phyloP scores from a whole-genome alignment of 1,140 invertebrate genomes.

The Bursaphelenchus mucronatus region DNA sequence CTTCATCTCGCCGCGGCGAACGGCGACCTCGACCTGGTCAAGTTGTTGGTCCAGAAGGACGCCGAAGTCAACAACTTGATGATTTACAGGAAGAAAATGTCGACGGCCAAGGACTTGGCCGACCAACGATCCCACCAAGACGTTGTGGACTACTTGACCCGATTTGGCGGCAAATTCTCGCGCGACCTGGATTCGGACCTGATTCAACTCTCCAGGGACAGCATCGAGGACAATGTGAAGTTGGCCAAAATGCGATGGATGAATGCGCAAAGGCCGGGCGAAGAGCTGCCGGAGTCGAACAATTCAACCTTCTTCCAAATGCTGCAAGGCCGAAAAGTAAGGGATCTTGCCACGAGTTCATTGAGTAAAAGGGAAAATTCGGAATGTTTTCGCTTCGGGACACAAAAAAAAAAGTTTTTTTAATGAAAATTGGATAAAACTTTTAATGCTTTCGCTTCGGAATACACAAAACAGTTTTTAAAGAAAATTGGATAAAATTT shows the following conservation, averaged over 20 bases:
- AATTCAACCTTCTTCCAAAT: slow-evolving; percentile 30
- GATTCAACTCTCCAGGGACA: slow-evolving; percentile 16
- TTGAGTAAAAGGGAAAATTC: too few species aligned
- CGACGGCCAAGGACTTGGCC: slow-evolving; percentile 51
- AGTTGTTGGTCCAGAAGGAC: slow-evolving; percentile 60
- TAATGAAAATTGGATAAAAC: too few species aligned
- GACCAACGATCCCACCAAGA: slow-evolving; percentile 34
- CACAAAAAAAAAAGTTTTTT: too few species aligned
- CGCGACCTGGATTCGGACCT: slow-evolving; percentile 34
- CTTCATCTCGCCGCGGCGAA: slow-evolving; percentile 88
- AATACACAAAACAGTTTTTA: too few species aligned
- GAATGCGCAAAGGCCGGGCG: background rate
- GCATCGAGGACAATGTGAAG: slow-evolving; percentile 48
- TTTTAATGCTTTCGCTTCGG: too few species aligned
- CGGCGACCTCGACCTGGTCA: slow-evolving; percentile 88
- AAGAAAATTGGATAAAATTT: too few species aligned
- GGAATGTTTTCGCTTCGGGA: too few species aligned
- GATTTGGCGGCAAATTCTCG: slow-evolving; percentile 20
- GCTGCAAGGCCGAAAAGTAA: background rate
- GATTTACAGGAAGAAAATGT: slow-evolving; percentile 50
- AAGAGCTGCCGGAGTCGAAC: slow-evolving; percentile 16
- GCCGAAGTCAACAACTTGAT: slow-evolving; percentile 62
- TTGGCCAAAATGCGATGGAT: slow-evolving; percentile 19
- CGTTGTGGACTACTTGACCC: slow-evolving; percentile 47
- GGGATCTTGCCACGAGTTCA: background rate